phyloP scores from a whole-genome alignment of 2,113 vertebrate genomes.

The Clarias gariepinus region DNA sequence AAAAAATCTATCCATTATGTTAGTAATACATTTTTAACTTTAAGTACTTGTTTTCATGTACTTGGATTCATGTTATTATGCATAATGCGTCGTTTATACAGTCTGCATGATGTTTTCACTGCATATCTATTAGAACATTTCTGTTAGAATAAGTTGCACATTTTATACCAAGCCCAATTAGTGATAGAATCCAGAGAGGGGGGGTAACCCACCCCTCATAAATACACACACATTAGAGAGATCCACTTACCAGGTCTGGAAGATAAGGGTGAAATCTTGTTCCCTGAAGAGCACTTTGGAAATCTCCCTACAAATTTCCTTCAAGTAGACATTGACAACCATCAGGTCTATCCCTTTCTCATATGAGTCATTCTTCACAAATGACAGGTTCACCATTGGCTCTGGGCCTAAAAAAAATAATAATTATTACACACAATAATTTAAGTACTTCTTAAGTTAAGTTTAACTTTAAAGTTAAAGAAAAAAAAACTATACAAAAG shows the following conservation, averaged over 20 bases:
- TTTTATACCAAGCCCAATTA: not conserved
- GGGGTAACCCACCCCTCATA: too few species aligned
- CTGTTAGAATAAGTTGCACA: not conserved
- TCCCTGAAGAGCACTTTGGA: conserved; percentile 93
- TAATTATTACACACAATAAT: not conserved
- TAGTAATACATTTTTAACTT: not conserved
- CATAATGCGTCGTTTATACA: not conserved
- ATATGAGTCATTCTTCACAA: conserved; percentile 92
- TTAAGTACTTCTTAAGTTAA: too few species aligned
- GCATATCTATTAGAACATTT: not conserved
- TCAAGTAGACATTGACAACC: conserved; percentile 94
- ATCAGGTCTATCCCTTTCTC: conserved; percentile 95
- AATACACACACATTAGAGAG: too few species aligned
- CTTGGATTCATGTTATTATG: not conserved
- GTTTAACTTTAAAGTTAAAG: not conserved
- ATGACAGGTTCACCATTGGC: conserved; percentile 85
- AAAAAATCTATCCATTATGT: not conserved
- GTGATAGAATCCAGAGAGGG: not conserved
- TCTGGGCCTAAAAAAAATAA: conserved; percentile 72
- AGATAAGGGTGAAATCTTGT: conserved; percentile 94
- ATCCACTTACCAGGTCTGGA: conserved; percentile 85
- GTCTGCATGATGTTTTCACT: not conserved
- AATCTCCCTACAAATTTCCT: conserved; percentile 84
- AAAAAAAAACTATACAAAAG: not conserved
- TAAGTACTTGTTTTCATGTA: not conserved